Evolutionary conservation across 1,140 invertebrate species (phyloP).

Genomic region (Caenorhabditis brenneri): DNA sequence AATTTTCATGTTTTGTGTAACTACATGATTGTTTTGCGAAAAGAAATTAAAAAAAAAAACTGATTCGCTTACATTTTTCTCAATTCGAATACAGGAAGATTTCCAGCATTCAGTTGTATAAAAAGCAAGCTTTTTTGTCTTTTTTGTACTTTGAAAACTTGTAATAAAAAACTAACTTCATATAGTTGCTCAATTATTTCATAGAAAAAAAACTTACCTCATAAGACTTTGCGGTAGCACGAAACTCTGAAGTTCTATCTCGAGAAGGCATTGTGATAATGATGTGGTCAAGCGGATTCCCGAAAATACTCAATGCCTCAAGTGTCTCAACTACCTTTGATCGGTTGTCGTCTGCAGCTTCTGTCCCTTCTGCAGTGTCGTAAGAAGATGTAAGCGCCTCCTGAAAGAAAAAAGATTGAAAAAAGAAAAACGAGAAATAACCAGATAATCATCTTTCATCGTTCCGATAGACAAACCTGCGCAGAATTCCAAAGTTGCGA

Average conservation of each 20-base stretch:
- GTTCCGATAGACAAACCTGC: conserved; percentile 52
- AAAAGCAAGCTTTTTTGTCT: no score
- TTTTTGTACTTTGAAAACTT: no score
- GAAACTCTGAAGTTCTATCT: conserved; percentile 90
- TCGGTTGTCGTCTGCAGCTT: conserved; percentile 3
- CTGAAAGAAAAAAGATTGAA: conserved; percentile 48
- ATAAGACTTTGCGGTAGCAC: conserved; percentile 85
- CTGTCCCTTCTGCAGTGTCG: conserved; percentile 15
- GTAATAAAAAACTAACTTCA: no score
- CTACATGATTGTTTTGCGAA: no score
- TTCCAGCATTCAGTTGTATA: no score
- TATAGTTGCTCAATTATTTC: no score
- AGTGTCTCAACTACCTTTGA: conserved; percentile 24
- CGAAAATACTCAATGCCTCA: conserved; percentile 34
- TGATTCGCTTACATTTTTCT: no score
- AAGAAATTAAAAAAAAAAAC: no score
- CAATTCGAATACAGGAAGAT: no score
- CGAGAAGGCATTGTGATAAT: conserved; percentile 80
- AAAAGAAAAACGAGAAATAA: conserved; percentile 17
- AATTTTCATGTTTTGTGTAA: not conserved
- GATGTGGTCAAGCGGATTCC: conserved; percentile 39
- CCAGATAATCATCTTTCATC: not conserved
- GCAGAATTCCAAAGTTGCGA: conserved; percentile 58
- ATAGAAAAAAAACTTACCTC: conserved; percentile 75
- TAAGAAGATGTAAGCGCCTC: conserved; percentile 52